Conservation (phyloP, 1,140 invertebrate species). For the Drosophila gunungcola region DNA sequence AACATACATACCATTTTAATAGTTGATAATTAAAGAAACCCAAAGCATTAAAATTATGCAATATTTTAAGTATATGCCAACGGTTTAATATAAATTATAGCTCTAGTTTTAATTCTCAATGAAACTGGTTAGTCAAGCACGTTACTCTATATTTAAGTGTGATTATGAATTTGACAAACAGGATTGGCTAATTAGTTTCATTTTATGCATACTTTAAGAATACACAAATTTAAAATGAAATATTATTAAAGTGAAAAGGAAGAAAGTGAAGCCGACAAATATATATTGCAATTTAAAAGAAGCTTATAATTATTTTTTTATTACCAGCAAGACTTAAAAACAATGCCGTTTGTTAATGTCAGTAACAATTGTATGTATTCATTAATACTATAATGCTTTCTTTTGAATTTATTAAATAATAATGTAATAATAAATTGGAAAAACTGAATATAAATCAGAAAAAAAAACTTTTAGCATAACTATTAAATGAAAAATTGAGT, state of each 20-base stretch:
- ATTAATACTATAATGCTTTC: too few relatives aligned
- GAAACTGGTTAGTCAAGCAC: slow-evolving; percentile 20
- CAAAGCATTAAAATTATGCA: slow-evolving; percentile 6
- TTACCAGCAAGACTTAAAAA: too few relatives aligned
- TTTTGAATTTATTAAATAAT: too few relatives aligned
- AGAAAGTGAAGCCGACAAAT: background rate
- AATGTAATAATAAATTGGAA: too few relatives aligned
- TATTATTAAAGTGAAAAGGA: background rate
- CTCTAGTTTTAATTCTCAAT: slow-evolving; percentile 7
- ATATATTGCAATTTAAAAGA: background rate
- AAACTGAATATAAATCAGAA: background rate
- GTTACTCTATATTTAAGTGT: slow-evolving; percentile 42
- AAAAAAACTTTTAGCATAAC: background rate
- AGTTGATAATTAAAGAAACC: background rate
- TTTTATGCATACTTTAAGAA: slow-evolving; percentile 14
- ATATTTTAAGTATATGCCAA: slow-evolving; percentile 9
- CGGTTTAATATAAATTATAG: slow-evolving; percentile 16
- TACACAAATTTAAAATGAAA: slow-evolving; percentile 12
- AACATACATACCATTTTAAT: too few relatives aligned
- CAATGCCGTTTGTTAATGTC: too few relatives aligned
- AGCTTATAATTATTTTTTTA: background rate
- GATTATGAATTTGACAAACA: slow-evolving; percentile 14
- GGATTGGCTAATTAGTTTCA: slow-evolving; percentile 9
- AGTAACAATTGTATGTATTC: too few relatives aligned
- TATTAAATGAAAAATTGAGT: too few relatives aligned